Percentiles rank a stretch among this genome's conserved stretches.
Evolutionary conservation across 2,113 vertebrate species (phyloP).

Genomic region (Hystrix brachyura): DNA sequence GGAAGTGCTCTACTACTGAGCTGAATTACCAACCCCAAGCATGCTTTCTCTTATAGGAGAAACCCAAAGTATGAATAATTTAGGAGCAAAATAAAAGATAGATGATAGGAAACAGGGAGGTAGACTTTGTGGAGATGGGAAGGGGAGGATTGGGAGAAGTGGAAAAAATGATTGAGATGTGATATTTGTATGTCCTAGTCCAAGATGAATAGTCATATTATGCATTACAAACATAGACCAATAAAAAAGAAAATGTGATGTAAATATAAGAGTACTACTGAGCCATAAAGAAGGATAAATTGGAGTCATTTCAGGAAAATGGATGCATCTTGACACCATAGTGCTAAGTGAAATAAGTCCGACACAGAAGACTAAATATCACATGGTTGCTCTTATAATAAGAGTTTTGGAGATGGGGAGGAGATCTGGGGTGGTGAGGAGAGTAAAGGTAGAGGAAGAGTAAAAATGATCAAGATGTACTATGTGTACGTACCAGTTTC

Average conservation of each 20-base stretch:
- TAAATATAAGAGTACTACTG: neutral
- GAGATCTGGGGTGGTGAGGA: neutral
- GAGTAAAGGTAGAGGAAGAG: neutral
- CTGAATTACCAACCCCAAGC: too few relatives aligned
- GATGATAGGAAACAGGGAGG: neutral
- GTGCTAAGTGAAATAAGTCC: too few relatives aligned
- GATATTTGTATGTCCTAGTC: neutral
- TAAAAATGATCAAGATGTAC: neutral
- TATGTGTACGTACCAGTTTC: neutral
- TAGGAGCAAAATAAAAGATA: neutral
- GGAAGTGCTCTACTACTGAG: too few relatives aligned
- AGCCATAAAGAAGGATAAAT: neutral
- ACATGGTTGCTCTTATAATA: neutral
- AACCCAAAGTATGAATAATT: neutral
- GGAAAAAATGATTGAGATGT: neutral
- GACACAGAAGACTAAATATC: neutral
- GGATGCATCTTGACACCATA: neutral
- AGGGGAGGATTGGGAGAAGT: neutral
- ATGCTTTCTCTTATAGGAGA: neutral
- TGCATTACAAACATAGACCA: neutral
- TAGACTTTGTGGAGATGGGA: neutral
- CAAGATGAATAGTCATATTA: neutral
- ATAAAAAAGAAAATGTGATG: neutral
- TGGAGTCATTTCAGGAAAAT: neutral
- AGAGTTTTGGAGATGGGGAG: neutral